phyloP scores from a whole-genome alignment of 2,113 vertebrate genomes.

The Haliaeetus leucogaster region DNA sequence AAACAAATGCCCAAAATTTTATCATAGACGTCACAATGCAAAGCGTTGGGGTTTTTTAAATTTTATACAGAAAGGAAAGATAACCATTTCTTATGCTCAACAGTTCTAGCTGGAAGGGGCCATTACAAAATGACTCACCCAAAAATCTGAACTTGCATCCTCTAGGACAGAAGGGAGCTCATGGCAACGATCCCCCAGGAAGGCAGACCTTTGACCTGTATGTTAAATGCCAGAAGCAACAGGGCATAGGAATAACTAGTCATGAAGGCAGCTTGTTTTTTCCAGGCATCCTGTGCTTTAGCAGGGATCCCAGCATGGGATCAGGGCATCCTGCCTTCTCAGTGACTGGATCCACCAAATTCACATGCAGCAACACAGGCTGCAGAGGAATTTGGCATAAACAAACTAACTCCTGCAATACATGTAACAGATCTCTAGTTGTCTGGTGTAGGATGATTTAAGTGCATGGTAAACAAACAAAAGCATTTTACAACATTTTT shows the following conservation, averaged over 20 bases:
- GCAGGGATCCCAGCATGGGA: background rate
- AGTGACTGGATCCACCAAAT: background rate
- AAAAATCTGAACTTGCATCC: background rate
- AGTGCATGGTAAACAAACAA: background rate
- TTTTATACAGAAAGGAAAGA: background rate
- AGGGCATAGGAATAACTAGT: fast-evolving
- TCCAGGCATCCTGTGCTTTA: background rate
- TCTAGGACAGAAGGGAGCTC: background rate
- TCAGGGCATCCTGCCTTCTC: background rate
- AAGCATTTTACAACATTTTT: background rate
- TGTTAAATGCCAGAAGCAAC: background rate
- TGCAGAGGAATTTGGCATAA: background rate
- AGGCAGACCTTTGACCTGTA: background rate
- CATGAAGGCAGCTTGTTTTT: background rate
- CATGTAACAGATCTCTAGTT: background rate
- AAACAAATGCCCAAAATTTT: background rate
- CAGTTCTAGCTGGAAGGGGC: background rate
- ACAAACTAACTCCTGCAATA: background rate
- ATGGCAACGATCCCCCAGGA: background rate
- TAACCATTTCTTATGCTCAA: background rate
- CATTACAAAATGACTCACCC: background rate
- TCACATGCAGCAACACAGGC: background rate
- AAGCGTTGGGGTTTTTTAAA: background rate
- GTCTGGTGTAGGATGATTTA: background rate
- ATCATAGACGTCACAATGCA: background rate